Percentiles rank a stretch among this genome's conserved stretches.
phyloP scores from a whole-genome alignment of 2,888 invertebrate species.

The Ormyrus thymus region DNA sequence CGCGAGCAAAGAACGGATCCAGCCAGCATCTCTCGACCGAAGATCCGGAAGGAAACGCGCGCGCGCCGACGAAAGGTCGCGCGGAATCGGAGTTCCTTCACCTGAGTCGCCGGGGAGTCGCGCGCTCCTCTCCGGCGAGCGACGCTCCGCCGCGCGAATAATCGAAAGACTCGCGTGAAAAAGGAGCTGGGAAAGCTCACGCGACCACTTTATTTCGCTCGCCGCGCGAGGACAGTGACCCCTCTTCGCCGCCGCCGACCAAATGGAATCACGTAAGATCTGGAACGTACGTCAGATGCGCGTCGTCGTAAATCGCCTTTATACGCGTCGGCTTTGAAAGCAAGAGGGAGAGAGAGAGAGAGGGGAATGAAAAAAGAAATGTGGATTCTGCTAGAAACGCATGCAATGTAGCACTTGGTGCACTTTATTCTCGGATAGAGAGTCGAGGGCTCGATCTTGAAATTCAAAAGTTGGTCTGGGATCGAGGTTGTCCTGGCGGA shows the following conservation, averaged over 20 bases:
- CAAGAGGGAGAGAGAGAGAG: not conserved
- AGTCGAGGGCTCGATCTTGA: slow-evolving; percentile 21
- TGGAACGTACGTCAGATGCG: slow-evolving; percentile 20
- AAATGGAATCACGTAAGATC: slow-evolving; percentile 52
- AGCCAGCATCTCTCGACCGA: no score
- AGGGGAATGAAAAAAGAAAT: no score
- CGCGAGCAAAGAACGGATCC: no score
- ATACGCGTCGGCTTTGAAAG: not conserved
- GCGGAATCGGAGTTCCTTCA: slow-evolving; percentile 35
- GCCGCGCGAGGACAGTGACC: slow-evolving; percentile 41
- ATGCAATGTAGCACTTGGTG: not conserved
- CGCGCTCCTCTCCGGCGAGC: not conserved
- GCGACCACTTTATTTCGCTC: slow-evolving; percentile 13
- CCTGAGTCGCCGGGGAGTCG: not conserved
- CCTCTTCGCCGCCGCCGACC: slow-evolving; percentile 13
- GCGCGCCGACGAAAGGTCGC: no score
- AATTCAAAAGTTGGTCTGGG: slow-evolving; percentile 1
- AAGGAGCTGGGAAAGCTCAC: not conserved
- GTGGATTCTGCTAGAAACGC: no score
- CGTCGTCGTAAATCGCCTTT: not conserved
- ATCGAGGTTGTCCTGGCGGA: slow-evolving; percentile 6
- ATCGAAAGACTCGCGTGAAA: not conserved
- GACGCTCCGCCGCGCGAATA: slow-evolving; percentile 11
- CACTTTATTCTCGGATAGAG: slow-evolving; percentile 9
- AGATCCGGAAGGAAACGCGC: no score